phyloP scores from a whole-genome alignment of 1,140 invertebrate genomes.

The Saccostrea cuccullata region DNA sequence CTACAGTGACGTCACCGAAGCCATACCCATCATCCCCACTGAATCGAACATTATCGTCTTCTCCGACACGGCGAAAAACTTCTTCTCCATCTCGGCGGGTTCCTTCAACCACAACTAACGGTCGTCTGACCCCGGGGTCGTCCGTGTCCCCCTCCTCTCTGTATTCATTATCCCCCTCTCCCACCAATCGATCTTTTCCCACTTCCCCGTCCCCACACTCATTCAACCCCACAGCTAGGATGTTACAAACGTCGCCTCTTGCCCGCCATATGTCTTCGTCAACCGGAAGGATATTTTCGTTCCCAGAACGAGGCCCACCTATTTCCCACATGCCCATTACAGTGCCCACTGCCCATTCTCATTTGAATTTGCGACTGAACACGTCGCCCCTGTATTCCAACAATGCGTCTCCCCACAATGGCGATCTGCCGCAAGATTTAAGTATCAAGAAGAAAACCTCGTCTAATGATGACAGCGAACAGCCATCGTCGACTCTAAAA shows the following conservation, averaged over 20 bases:
- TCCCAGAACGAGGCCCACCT: neutral
- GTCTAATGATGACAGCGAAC: neutral
- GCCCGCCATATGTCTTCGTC: slow-evolving; percentile 23
- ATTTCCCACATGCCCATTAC: slow-evolving; percentile 7
- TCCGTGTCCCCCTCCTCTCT: neutral
- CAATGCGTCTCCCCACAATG: slow-evolving; percentile 25
- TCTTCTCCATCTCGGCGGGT: slow-evolving; percentile 1
- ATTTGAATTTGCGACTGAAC: slow-evolving; percentile 25
- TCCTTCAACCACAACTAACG: slow-evolving; percentile 3
- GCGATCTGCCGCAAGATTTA: slow-evolving; percentile 49
- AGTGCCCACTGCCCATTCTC: slow-evolving; percentile 32
- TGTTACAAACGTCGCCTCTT: slow-evolving; percentile 10
- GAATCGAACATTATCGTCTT: slow-evolving; percentile 21
- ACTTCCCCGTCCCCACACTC: neutral
- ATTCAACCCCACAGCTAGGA: neutral
- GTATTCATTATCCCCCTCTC: slow-evolving; percentile 2
- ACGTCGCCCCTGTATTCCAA: neutral
- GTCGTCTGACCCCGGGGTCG: slow-evolving; percentile 18
- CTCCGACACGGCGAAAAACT: slow-evolving; percentile 28
- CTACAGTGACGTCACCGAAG: neutral
- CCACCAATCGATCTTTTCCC: slow-evolving; percentile 18
- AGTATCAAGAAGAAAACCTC: slow-evolving; percentile 56
- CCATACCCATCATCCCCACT: neutral
- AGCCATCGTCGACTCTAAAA: neutral
- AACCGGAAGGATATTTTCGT: slow-evolving; percentile 35